These are phyloP conservation scores for Rapana venosa DNA, from an alignment of 2,888 invertebrate species.

Conservation along the genomic window DNA sequence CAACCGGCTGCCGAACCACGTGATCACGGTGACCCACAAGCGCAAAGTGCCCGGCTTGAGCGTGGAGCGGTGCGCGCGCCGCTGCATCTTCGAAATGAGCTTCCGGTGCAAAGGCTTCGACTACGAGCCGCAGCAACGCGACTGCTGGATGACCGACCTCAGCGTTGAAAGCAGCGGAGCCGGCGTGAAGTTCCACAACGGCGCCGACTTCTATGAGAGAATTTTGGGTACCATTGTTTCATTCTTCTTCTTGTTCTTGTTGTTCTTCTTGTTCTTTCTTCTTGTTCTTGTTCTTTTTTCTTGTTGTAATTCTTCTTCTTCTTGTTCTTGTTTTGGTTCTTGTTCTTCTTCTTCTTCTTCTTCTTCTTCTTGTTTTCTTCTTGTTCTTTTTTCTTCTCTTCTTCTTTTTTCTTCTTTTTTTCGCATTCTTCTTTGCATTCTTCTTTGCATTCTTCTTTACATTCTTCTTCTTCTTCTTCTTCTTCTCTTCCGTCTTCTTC, in stretches of 20 bases:
- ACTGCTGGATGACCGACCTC: slow-evolving; percentile 72
- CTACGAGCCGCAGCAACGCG: slow-evolving; percentile 61
- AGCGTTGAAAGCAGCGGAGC: slow-evolving; percentile 59
- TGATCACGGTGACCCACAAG: slow-evolving; percentile 69
- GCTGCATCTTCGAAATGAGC: slow-evolving; percentile 71
- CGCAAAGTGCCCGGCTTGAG: slow-evolving; percentile 68
- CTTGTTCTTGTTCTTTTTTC: too few relatives aligned
- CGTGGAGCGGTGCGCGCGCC: slow-evolving; percentile 73
- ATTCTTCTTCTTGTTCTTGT: too few relatives aligned
- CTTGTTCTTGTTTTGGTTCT: too few relatives aligned
- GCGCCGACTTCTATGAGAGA: slow-evolving; percentile 71
- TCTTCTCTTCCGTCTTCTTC: too few relatives aligned
- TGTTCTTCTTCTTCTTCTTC: too few relatives aligned
- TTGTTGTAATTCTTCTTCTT: not conserved
- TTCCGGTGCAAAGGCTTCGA: slow-evolving; percentile 73
- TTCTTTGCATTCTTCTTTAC: too few relatives aligned
- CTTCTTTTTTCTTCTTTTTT: too few relatives aligned
- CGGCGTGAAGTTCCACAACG: slow-evolving; percentile 60
- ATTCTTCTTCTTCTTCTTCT: too few relatives aligned
- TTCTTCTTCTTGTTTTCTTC: too few relatives aligned
- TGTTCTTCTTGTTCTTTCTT: too few relatives aligned
- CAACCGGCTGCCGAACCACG: slow-evolving; percentile 72
- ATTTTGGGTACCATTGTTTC: slow-evolving; percentile 68
- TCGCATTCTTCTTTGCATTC: too few relatives aligned
- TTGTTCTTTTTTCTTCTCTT: too few relatives aligned